Evolutionary conservation across 2,888 invertebrate species (phyloP), one percentile per base, ranked within the genome.

Genomic region (Drosophila dives): DNA sequence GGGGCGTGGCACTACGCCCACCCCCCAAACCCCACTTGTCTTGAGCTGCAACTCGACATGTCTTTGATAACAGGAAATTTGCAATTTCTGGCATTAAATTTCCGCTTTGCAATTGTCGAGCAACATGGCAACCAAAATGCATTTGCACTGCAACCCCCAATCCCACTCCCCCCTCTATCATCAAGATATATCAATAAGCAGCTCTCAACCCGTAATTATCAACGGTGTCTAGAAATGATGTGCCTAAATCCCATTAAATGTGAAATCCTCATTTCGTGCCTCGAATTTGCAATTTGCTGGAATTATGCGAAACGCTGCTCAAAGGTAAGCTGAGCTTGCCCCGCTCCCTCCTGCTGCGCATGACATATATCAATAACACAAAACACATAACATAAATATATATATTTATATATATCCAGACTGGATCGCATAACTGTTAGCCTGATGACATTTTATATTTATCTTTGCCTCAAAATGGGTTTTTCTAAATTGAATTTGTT

Each of bases 71-170:
- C 82, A 84, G 83, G 83, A 84, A 84, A 84, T 84, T 84, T 84
- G 83, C 83, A 84, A 84, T 84, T 84, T 86, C 86, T 83, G 83
- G 81, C 80, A 84, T 83, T 83, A 81, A 86, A 84, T 86, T 84
- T 86, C 86, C 84, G 86, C 65, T 51, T 32, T 54, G 64, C 77
- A 77, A 72, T 72, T 77, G 73, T 63, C 75, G 60, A 64, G 72
- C 68, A 71, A 63, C 53, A 59, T 64, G 64, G 72, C 68, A 71
- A 64, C 53, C 55, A 64, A 61, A 42, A 66, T 36, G 50, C 71
- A 40, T 36, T 49, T 32, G 38, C 29, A 40, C 20, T 53, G 51
- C 54, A 49, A 53, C 45, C 69, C 20, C 17, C 50, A 49, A 26
- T 4, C 26, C 26, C 29, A 5, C 23, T 1, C 29, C 29, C 29